A percentile compares a stretch with the other conserved stretches of the same genome.
Conservation (phyloP, 2,113 vertebrate genomes). For the Acrocephalus kingi region DNA sequence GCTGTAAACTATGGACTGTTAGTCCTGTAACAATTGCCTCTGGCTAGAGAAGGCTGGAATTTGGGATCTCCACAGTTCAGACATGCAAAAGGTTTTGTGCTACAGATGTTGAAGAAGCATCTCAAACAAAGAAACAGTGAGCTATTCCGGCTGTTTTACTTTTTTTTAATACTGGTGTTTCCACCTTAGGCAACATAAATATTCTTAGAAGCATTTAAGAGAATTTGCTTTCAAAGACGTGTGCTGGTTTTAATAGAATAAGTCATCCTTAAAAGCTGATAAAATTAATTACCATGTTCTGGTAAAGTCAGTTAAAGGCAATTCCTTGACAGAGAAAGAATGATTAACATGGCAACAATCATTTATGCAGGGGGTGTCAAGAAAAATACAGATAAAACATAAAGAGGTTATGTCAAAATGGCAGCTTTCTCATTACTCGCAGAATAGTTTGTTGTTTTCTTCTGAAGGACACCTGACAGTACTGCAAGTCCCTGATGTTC, state of each 20-base stretch:
- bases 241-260: not conserved
- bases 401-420: not conserved
- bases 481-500: not conserved
- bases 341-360: not conserved
- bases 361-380: not conserved
- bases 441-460: not conserved
- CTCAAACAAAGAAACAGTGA: not conserved
- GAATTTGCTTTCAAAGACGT: not conserved
- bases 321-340: not conserved
- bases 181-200: not conserved
- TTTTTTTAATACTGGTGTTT: not conserved
- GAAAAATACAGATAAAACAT: not conserved
- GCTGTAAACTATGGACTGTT: not conserved
- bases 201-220: not conserved
- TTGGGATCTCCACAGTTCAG: not conserved
- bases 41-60: not conserved
- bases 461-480: not conserved
- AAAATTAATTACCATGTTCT: not conserved
- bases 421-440: not conserved
- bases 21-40: not conserved
- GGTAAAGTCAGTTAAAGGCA: not conserved
- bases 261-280: not conserved
- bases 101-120: not conserved
- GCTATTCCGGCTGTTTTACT: not conserved
- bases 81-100: not conserved